A percentile compares a stretch with the other conserved stretches of the same genome.
phyloP scores from a whole-genome alignment of 2,797 vertebrate species.

The Enteromius anoplus region DNA sequence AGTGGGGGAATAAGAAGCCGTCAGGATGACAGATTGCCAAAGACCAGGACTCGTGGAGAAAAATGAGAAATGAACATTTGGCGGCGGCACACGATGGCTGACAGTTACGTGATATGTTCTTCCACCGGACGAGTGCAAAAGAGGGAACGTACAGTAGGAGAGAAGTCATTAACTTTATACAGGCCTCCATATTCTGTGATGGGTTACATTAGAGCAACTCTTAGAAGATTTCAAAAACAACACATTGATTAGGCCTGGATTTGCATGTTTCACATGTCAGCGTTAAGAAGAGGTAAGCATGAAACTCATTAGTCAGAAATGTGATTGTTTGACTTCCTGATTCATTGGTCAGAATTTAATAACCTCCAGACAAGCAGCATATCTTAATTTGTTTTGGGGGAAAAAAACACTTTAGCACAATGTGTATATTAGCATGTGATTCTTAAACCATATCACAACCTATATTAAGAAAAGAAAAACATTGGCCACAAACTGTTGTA shows the following conservation, averaged over 20 bases:
- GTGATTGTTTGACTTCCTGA: not conserved
- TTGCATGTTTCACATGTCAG: not conserved
- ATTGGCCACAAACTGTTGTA: not conserved
- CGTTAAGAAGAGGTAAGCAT: not conserved
- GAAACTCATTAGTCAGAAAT: not conserved
- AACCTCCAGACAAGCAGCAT: not conserved
- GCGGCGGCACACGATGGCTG: constrained; percentile 47
- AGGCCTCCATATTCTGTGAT: not conserved
- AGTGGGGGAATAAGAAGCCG: constrained; percentile 79
- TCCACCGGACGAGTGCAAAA: constrained; percentile 46
- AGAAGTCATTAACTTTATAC: constrained; percentile 30
- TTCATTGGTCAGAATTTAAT: not conserved
- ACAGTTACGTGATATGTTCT: constrained; percentile 61
- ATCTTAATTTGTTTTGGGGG: not conserved
- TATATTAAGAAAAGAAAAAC: not conserved
- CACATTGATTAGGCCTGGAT: not conserved
- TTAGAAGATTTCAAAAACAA: not conserved
- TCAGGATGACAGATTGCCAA: constrained; percentile 69
- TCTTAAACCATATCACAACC: not conserved
- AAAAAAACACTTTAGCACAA: not conserved
- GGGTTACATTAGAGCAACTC: not conserved
- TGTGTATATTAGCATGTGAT: not conserved
- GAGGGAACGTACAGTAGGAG: constrained; percentile 9
- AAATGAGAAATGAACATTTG: constrained; percentile 66
- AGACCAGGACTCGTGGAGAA: constrained; percentile 52